Evolutionary conservation across 2,113 vertebrate genomes (phyloP), one percentile per base, ranked within the genome.

Genomic region (Hyla sarda): DNA sequence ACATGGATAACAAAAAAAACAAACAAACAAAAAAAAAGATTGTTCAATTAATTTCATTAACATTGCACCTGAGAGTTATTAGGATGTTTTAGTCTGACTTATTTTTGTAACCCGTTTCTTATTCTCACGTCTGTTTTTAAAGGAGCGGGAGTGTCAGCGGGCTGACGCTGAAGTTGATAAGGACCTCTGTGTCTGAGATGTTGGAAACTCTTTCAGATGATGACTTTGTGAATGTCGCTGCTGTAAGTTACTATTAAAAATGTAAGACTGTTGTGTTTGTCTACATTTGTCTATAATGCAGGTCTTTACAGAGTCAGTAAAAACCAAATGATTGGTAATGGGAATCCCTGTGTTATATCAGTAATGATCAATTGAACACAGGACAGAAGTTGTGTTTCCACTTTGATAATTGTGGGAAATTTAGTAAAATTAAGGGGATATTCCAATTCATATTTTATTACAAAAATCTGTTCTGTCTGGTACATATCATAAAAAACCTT

Each of bases 181-280:
- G 97, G 82, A 99, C 98, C 0, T 99, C 98, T 0, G 98, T 99
- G 91, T 96, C 96, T 1, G 98, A 99, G 91, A 99, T 99, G 98
- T 90, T 99, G 84, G 98, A 99, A 90, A 99, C 98, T 0, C 93
- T 99, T 88, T 99, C 98, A 1, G 98, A 99, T 0, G 98, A 99
- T 11, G 98, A 99, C 89, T 99, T 98, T 45, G 98, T 99, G 91
- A 99, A 99, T 52, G 97, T 99, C n/a, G 97, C 98, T 91, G 97
- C 97, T 48, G 98, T 99, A 90, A 98, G 98, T 99, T 90, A 86
- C 87, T 69, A 12, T 50, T 54, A 58, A 58, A n/a, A n/a, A 58
- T 58, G 1, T 2, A 58, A 54, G n/a, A n/a, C n/a, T n/a, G n/a
- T n/a, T n/a, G n/a, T n/a, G n/a, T n/a, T n/a, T n/a, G 17, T 10